A percentile compares a stretch with the other conserved stretches of the same genome.
These are phyloP conservation scores for Chrysopilus asiliformis DNA, from an alignment of 2,888 invertebrate species.

Conservation along the genomic window DNA sequence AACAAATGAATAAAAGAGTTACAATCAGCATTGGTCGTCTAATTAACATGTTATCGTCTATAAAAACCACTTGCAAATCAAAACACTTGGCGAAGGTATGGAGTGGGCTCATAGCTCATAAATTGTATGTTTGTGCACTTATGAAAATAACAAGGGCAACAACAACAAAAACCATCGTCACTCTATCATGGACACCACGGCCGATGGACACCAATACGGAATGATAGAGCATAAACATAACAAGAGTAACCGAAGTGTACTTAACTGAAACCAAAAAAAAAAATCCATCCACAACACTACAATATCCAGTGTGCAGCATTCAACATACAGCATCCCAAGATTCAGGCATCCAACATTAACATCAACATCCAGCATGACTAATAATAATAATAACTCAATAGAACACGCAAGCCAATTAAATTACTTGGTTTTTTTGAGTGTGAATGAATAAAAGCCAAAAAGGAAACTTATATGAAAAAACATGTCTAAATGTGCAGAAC, in stretches of 20 bases:
- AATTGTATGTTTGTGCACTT: constrained; percentile 12
- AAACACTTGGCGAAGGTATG: constrained; percentile 10
- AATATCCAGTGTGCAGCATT: no score
- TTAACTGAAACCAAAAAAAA: constrained; percentile 1
- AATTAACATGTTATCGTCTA: constrained; percentile 14
- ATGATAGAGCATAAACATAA: no score
- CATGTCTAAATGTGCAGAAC: no score
- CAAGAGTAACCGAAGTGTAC: constrained; percentile 1
- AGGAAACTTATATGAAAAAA: no score
- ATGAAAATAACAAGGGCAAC: constrained; percentile 11
- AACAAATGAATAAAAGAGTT: no score
- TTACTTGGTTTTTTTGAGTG: constrained; percentile 8
- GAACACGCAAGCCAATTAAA: constrained; percentile 15
- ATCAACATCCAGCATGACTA: constrained; percentile 13
- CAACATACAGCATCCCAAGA: constrained; percentile 3
- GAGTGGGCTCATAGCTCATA: constrained; percentile 10
- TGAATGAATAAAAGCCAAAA: no score
- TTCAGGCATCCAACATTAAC: background rate
- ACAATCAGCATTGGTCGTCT: no score
- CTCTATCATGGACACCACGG: no score
- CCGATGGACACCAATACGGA: no score
- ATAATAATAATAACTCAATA: constrained; percentile 14
- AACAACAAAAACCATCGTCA: no score
- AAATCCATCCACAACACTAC: no score
- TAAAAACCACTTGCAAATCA: constrained; percentile 13